These are phyloP conservation scores for Enteromius unitaeniatus DNA, from an alignment of 2,797 vertebrate genomes.

Conservation along the genomic window DNA sequence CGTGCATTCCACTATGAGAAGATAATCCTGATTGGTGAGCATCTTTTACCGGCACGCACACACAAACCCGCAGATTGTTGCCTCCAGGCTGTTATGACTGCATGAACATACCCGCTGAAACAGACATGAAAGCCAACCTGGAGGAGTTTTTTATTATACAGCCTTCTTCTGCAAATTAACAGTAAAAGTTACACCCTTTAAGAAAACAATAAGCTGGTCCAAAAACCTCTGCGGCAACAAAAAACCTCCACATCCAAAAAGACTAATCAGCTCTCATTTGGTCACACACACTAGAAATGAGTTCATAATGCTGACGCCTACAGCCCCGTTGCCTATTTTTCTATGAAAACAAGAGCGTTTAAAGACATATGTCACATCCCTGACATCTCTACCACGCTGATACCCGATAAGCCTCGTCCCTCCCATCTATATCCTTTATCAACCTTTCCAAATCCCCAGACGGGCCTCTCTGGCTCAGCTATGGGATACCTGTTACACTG, in stretches of 20 bases:
- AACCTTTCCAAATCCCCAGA: slow-evolving; percentile 52
- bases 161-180: slow-evolving; percentile 76
- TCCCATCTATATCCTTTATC: slow-evolving; percentile 48
- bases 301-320: slow-evolving; percentile 8
- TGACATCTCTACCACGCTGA: slow-evolving; percentile 37
- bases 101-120: slow-evolving; percentile 74
- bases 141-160: slow-evolving; percentile 63
- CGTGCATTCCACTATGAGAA: slow-evolving; percentile 71
- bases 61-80: slow-evolving; percentile 61
- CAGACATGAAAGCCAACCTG: slow-evolving; percentile 79
- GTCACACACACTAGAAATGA: background rate
- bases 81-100: slow-evolving; percentile 78
- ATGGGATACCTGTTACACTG: slow-evolving; percentile 61
- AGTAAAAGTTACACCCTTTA: slow-evolving; percentile 78
- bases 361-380: slow-evolving; percentile 30
- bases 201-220: slow-evolving; percentile 74
- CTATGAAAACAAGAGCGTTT: slow-evolving; percentile 13
- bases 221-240: slow-evolving; percentile 58
- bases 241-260: slow-evolving; percentile 50
- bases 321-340: slow-evolving; percentile 4
- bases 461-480: slow-evolving; percentile 41
- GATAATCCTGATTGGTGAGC: slow-evolving; percentile 72
- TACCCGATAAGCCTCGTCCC: slow-evolving; percentile 51
- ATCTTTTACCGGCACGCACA: slow-evolving; percentile 50
- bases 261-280: slow-evolving; percentile 53